Conservation (phyloP, 2,888 invertebrate genomes). For the Cyaniris semiargus region DNA sequence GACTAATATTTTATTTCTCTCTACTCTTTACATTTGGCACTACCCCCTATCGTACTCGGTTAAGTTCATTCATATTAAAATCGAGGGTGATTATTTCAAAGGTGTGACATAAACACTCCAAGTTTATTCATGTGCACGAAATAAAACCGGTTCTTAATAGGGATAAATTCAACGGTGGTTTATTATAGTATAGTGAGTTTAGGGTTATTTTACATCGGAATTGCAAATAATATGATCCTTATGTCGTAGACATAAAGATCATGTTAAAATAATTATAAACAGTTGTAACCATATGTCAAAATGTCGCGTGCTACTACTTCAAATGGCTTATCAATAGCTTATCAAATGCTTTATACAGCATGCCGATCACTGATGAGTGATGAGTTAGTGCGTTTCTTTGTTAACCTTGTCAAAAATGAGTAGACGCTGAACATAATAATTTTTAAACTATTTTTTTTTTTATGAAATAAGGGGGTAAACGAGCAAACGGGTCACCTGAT, state of each 20-base stretch:
- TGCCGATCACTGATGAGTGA: no score
- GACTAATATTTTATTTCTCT: background rate
- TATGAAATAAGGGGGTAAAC: no score
- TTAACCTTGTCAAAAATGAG: no score
- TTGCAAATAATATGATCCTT: no score
- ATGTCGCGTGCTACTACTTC: background rate
- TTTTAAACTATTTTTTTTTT: no score
- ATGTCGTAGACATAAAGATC: background rate
- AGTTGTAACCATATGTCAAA: background rate
- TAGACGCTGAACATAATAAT: no score
- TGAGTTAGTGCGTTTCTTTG: background rate
- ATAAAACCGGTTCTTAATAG: conserved; percentile 62
- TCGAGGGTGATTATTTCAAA: conserved; percentile 73
- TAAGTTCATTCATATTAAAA: conserved; percentile 70
- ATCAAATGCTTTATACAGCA: no score
- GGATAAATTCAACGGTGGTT: conserved; percentile 43
- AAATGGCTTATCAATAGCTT: background rate
- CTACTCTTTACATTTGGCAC: background rate
- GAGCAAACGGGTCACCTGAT: no score
- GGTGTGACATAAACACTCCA: conserved; percentile 70
- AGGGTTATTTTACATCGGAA: background rate
- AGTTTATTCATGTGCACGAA: conserved; percentile 65
- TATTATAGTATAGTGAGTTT: background rate
- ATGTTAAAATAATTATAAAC: background rate
- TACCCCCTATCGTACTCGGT: background rate